Conservation (phyloP, 2,113 vertebrate species). For the Bujurquina vittata region DNA sequence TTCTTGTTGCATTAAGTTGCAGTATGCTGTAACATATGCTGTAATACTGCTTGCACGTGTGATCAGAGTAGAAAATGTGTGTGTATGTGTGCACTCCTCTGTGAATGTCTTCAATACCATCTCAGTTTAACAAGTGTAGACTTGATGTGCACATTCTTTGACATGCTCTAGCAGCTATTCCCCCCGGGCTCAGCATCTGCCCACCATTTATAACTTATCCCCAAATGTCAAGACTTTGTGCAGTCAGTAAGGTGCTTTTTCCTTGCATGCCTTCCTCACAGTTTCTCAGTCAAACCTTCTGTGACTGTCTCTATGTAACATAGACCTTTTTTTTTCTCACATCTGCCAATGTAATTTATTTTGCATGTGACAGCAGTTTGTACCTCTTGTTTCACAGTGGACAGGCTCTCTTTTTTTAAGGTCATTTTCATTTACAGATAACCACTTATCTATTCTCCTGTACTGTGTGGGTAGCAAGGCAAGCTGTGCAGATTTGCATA, state of each 20-base stretch:
- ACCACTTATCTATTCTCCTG: neutral
- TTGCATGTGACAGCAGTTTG: neutral
- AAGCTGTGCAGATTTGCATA: conserved; percentile 28
- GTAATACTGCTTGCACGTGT: neutral
- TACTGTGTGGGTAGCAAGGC: conserved; percentile 10
- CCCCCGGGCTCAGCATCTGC: conserved; percentile 42
- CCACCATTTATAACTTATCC: conserved; percentile 35
- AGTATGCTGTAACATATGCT: neutral
- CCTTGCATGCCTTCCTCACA: neutral
- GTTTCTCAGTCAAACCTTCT: neutral
- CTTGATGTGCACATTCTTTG: conserved; percentile 80
- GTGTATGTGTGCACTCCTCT: neutral
- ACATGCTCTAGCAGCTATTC: conserved; percentile 53
- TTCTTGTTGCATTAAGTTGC: neutral
- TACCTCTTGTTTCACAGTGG: neutral
- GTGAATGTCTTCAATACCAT: conserved; percentile 58
- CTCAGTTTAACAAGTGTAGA: conserved; percentile 68
- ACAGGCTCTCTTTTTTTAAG: neutral
- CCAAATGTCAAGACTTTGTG: conserved; percentile 42
- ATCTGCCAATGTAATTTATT: conserved; percentile 8
- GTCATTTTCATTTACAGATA: conserved; percentile 45
- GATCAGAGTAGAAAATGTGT: neutral
- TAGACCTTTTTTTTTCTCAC: conserved; percentile 27
- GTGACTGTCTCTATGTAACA: neutral
- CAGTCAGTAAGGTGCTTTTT: conserved; percentile 27